A percentile compares a stretch with the other conserved stretches of the same genome.
These are phyloP conservation scores for Siphlonurus alternatus DNA, from an alignment of 2,888 invertebrate genomes.

Conservation along the genomic window DNA sequence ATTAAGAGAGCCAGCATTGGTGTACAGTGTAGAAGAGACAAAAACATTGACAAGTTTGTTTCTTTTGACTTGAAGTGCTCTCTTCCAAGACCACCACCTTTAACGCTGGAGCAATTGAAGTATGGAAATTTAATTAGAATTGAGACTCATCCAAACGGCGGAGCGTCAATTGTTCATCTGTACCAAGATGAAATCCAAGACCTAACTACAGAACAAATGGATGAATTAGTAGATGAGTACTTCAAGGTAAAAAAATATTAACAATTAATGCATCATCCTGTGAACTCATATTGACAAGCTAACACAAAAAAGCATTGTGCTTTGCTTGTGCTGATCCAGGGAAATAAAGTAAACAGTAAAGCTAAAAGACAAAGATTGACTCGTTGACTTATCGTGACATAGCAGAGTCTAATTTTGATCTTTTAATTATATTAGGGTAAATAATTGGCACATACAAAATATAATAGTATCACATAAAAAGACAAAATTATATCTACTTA, in stretches of 20 bases:
- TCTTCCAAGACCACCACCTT: slow-evolving; percentile 16
- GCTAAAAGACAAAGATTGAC: too few species aligned
- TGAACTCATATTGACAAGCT: too few species aligned
- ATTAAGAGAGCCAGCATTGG: slow-evolving; percentile 51
- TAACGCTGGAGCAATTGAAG: slow-evolving; percentile 33
- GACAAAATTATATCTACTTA: too few species aligned
- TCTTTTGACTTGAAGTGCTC: not conserved
- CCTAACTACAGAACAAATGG: slow-evolving; percentile 49
- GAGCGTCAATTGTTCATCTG: slow-evolving; percentile 77
- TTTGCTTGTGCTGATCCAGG: too few species aligned
- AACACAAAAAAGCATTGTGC: too few species aligned
- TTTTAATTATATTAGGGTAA: too few species aligned
- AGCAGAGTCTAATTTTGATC: too few species aligned
- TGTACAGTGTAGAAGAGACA: slow-evolving; percentile 48
- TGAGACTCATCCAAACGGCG: slow-evolving; percentile 89
- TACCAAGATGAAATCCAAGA: slow-evolving; percentile 79
- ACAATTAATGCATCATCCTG: too few species aligned
- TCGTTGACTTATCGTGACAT: too few species aligned
- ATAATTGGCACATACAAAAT: too few species aligned
- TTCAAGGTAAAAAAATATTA: slow-evolving; percentile 39
- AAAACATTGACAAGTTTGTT: slow-evolving; percentile 18
- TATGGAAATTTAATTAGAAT: slow-evolving; percentile 62
- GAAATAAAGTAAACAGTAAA: too few species aligned
- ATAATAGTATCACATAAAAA: too few species aligned
- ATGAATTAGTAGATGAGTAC: slow-evolving; percentile 71